phyloP scores from a whole-genome alignment of 2,113 vertebrate genomes.

The Vimba vimba region DNA sequence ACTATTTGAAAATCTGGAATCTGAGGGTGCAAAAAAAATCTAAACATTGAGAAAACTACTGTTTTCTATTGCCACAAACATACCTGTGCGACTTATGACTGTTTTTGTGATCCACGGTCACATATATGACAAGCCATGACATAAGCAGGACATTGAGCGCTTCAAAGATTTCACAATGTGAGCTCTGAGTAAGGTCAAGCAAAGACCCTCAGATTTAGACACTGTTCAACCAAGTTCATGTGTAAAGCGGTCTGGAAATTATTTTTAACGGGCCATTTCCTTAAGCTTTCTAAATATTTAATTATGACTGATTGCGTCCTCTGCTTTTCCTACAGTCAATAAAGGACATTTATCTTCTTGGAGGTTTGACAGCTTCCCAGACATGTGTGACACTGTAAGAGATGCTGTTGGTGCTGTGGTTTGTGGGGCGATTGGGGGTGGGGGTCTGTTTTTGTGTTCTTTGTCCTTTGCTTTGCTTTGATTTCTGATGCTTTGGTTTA shows the following conservation, averaged over 20 bases:
- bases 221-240: not conserved
- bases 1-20: too few relatives aligned
- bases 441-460: constrained; percentile 33
- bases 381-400: constrained; percentile 1
- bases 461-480: constrained; percentile 17
- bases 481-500: constrained; percentile 32
- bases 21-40: too few relatives aligned
- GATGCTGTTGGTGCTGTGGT: constrained; percentile 27
- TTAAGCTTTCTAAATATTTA: constrained; percentile 56
- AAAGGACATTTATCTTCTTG: constrained; percentile 54
- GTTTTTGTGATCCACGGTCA: too few relatives aligned
- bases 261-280: constrained; percentile 50
- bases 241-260: constrained; percentile 42
- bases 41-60: too few relatives aligned
- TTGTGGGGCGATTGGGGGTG: not conserved
- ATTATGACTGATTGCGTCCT: constrained; percentile 53
- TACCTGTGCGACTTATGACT: too few relatives aligned
- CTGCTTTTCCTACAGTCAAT: constrained; percentile 37
- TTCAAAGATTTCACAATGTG: constrained; percentile 6
- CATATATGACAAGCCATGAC: not conserved
- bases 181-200: constrained; percentile 18
- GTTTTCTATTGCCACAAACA: too few relatives aligned
- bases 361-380: constrained; percentile 46
- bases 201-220: not conserved
- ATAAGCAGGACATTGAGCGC: too few relatives aligned